These are phyloP conservation scores for Neelides sp. DNA, from an alignment of 1,140 invertebrate genomes.

Conservation along the genomic window DNA sequence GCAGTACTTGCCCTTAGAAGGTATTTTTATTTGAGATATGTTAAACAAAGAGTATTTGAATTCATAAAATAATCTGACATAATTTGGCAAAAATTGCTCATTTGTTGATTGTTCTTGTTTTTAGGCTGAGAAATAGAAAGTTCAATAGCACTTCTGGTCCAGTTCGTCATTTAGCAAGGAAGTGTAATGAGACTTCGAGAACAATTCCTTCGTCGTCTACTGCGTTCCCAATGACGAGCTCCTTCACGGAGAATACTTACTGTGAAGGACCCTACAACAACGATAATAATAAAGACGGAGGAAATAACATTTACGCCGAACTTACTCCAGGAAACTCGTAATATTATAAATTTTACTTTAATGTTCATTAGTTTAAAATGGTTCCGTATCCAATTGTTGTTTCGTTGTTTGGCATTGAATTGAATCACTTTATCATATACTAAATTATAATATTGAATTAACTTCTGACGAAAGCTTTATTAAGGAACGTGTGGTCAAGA, in stretches of 20 bases:
- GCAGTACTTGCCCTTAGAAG: conserved; percentile 15
- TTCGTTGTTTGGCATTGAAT: too few species aligned
- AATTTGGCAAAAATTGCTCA: neutral
- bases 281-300: conserved; percentile 5
- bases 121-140: conserved; percentile 17
- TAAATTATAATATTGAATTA: too few species aligned
- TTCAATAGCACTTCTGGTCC: conserved; percentile 11
- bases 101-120: neutral
- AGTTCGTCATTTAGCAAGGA: conserved; percentile 14
- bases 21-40: too few species aligned
- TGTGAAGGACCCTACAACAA: conserved; percentile 21
- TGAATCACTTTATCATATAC: too few species aligned
- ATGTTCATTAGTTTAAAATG: neutral
- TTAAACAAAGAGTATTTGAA: neutral
- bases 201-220: conserved; percentile 1
- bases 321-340: conserved; percentile 13
- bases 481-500: conserved; percentile 2
- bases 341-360: neutral
- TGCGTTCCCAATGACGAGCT: conserved; percentile 9
- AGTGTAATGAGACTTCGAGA: conserved; percentile 7
- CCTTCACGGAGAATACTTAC: conserved; percentile 17
- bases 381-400: too few species aligned
- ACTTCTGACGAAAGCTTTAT: too few species aligned
- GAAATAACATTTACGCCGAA: conserved; percentile 20
- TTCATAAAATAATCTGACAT: neutral